Percentiles rank a stretch among this genome's conserved stretches.
Evolutionary conservation across 1,140 invertebrate genomes (phyloP).

Genomic region (Cyrtorhinus lividipennis): DNA sequence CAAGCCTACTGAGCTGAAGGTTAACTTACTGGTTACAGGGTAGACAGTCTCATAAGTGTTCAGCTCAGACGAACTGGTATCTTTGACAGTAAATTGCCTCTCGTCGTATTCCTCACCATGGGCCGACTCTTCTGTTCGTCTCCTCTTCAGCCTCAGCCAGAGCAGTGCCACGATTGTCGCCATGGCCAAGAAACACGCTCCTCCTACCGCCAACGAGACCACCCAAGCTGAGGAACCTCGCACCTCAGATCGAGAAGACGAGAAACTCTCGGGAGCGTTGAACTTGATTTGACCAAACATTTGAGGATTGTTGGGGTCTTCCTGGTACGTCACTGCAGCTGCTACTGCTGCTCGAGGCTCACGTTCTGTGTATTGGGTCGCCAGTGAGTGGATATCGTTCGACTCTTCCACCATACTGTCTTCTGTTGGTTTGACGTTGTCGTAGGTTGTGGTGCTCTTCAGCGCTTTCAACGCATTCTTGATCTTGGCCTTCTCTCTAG

Average conservation of each 20-base stretch:
- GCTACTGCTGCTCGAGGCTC: not conserved
- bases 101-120: not conserved
- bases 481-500: constrained; percentile 7
- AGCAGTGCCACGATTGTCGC: not conserved
- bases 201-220: not conserved
- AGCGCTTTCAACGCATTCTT: constrained; percentile 9
- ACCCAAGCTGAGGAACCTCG: not conserved
- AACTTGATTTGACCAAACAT: not conserved
- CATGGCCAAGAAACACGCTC: not conserved
- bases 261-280: not conserved
- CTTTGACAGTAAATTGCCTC: not conserved
- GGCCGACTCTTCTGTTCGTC: not conserved
- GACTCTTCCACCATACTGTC: constrained; percentile 1
- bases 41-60: constrained; percentile 11
- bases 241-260: not conserved
- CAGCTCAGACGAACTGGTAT: not conserved
- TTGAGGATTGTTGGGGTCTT: not conserved
- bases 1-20: too few relatives aligned
- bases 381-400: constrained; percentile 6
- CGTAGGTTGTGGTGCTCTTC: not conserved
- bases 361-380: not conserved
- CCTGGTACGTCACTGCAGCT: not conserved
- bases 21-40: constrained; percentile 8
- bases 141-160: not conserved
- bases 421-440: not conserved